A percentile compares a stretch with the other conserved stretches of the same genome.
Conservation (phyloP, 1,140 invertebrate genomes). For the Sycophila sp. region DNA sequence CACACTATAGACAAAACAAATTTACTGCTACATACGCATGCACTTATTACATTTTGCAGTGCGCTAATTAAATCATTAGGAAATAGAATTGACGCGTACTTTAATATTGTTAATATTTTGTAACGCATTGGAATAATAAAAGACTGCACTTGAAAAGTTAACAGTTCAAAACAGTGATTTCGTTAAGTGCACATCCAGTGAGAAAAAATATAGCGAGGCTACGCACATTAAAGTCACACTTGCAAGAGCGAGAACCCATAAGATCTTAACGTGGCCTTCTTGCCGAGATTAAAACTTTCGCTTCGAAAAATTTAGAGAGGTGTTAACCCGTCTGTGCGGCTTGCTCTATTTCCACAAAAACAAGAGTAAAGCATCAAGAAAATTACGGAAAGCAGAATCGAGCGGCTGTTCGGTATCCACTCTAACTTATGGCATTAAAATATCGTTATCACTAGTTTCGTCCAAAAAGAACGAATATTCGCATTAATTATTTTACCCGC, state of each 20-base stretch:
- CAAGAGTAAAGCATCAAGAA: not conserved
- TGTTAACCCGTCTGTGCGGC: not conserved
- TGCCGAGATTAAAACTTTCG: constrained; percentile 4
- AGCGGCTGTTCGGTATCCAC: too few relatives aligned
- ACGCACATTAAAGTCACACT: not conserved
- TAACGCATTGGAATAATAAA: not conserved
- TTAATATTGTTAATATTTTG: not conserved
- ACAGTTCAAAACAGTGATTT: not conserved
- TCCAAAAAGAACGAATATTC: too few relatives aligned
- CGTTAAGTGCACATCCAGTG: not conserved
- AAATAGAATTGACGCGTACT: not conserved
- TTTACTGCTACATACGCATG: too few relatives aligned
- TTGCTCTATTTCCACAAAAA: too few relatives aligned
- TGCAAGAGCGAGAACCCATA: not conserved
- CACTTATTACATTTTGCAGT: not conserved
- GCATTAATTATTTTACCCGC: too few relatives aligned
- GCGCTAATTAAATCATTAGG: too few relatives aligned
- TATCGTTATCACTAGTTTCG: too few relatives aligned
- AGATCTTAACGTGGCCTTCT: constrained; percentile 5
- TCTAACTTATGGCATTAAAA: too few relatives aligned
- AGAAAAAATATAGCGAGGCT: not conserved
- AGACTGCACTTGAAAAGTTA: not conserved
- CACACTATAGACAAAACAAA: not conserved
- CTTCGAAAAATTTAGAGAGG: not conserved
- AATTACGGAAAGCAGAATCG: too few relatives aligned